Conservation (phyloP, 2,888 invertebrate genomes). For the Tribolium freemani region DNA sequence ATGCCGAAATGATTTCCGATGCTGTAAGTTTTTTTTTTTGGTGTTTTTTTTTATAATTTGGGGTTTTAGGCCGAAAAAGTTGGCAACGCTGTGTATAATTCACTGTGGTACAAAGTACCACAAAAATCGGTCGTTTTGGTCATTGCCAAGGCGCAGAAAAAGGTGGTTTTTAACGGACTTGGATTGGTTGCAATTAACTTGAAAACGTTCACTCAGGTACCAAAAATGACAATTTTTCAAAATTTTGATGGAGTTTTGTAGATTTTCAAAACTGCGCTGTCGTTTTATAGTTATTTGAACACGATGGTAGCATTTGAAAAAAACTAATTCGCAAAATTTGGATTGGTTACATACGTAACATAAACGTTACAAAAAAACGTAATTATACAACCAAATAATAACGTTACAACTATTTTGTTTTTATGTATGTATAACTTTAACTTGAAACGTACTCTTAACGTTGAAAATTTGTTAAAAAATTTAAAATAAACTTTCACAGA, state of each 20-base stretch:
- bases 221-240: not conserved
- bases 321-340: too few species aligned
- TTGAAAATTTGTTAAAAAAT: too few species aligned
- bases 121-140: conserved; percentile 5
- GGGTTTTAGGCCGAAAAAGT: conserved; percentile 5
- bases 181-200: conserved; percentile 17
- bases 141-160: conserved; percentile 9
- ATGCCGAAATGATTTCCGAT: conserved; percentile 11
- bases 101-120: conserved; percentile 3
- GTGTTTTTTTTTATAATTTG: not conserved
- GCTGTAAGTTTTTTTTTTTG: not conserved
- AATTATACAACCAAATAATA: too few species aligned
- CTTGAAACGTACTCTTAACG: too few species aligned
- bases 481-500: too few species aligned
- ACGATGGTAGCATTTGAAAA: conserved; percentile 21
- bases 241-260: not conserved
- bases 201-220: conserved; percentile 25
- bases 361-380: too few species aligned
- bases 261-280: conserved; percentile 29
- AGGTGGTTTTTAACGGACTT: conserved; percentile 11
- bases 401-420: too few species aligned
- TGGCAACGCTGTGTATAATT: conserved; percentile 18
- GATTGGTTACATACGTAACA: too few species aligned
- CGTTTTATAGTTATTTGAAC: conserved; percentile 22
- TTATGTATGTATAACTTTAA: too few species aligned